These are phyloP conservation scores for Nycticryphes semicollaris DNA, from an alignment of 2,113 vertebrate species.

Conservation along the genomic window DNA sequence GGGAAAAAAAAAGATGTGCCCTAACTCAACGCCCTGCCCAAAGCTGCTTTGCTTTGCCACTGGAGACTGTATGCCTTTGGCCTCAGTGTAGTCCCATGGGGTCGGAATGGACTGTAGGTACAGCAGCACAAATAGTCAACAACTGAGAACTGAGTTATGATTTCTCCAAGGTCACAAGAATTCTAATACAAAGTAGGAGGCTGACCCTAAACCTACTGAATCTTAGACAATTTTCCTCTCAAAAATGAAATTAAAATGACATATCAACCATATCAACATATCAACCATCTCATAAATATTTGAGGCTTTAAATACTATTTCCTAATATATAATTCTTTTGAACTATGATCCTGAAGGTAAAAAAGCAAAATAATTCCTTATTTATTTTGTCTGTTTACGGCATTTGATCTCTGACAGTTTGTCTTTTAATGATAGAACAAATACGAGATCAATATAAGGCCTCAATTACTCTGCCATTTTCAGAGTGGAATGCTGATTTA, in stretches of 20 bases:
- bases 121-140: not conserved
- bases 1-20: not conserved
- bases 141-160: not conserved
- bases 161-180: not conserved
- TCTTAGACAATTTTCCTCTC: not conserved
- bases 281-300: not conserved
- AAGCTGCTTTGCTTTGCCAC: not conserved
- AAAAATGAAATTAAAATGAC: not conserved
- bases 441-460: not conserved
- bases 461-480: not conserved
- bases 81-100: fast-evolving
- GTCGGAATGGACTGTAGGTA: not conserved
- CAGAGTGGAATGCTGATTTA: not conserved
- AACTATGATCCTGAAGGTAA: not conserved
- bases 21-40: not conserved
- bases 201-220: not conserved
- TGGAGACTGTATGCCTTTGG: not conserved
- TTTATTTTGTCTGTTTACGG: not conserved
- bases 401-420: not conserved
- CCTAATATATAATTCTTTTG: not conserved
- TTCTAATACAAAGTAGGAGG: not conserved
- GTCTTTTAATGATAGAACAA: not conserved
- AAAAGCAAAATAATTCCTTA: not conserved
- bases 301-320: not conserved
- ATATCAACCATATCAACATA: fast-evolving